phyloP scores from a whole-genome alignment of 2,797 vertebrate species.

The Acrocephalus scirpaceus region DNA sequence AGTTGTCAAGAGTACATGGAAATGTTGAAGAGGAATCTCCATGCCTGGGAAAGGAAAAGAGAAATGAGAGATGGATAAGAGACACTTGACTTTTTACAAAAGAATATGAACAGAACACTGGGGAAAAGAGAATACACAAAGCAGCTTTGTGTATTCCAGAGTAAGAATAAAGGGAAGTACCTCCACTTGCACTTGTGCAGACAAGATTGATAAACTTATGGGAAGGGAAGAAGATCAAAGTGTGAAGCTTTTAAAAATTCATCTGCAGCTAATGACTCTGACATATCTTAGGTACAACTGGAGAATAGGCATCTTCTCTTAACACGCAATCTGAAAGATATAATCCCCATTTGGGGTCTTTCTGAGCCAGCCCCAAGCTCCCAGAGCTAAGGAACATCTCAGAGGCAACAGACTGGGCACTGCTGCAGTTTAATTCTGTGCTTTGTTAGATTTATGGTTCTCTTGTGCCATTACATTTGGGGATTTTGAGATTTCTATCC shows the following conservation, averaged over 20 bases:
- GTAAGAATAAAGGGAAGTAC: neutral
- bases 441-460: neutral
- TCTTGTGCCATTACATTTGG: neutral
- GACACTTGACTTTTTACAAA: neutral
- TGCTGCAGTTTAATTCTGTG: neutral
- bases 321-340: neutral
- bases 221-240: neutral
- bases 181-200: neutral
- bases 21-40: neutral
- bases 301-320: neutral
- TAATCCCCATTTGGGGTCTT: rapidly evolving
- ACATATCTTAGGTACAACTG: neutral
- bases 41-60: neutral
- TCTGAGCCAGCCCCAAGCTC: neutral
- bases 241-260: neutral
- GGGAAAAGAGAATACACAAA: neutral
- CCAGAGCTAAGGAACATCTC: neutral
- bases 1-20: neutral
- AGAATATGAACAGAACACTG: neutral
- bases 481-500: neutral
- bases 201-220: neutral
- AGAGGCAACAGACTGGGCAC: neutral
- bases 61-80: neutral
- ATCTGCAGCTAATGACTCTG: neutral
- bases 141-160: neutral